Evolutionary conservation across 2,797 vertebrate genomes (phyloP), one percentile per base, ranked within the genome.

Genomic region (Tachyglossus aculeatus): DNA sequence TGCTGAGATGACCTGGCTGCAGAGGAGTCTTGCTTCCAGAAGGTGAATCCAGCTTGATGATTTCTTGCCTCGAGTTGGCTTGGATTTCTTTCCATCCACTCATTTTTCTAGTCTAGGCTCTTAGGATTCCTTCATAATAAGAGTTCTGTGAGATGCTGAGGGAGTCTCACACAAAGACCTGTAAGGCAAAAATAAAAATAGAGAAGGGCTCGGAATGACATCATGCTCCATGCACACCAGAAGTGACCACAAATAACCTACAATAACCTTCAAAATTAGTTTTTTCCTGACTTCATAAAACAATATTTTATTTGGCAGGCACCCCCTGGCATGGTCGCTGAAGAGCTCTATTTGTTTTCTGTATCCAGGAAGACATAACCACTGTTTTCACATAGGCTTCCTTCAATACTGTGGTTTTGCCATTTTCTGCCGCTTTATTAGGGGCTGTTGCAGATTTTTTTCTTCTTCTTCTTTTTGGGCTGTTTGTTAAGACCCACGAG

Each of bases 221-320:
- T 93, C 90, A 93, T 89, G 82, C 73, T 90, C 83, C 83, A 88
- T 85, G 90, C 84, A 89, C 83, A 92, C 90, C 91, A 93, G 92
- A 93, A 84, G 86, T 89, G 89, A 91, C 92, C 90, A 93, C 90
- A 93, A 93, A 93, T 92, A 93, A 93, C 93, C 91, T 91, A 92
- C 90, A 93, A 93, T 93, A 93, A 93, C 92, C 93, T 92, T 91
- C 88, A 89, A 92, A 93, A 93, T 92, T 93, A 94, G 92, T 94
- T 94, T 93, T 92, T 93, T 94, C 91, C 93, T 93, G 91, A 94
- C 90, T 93, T 91, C 92, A 92, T 93, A 92, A 92, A 93, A 92
- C 85, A 94, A 92, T 94, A 94, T 94, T 94, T 92, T 92, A 91
- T 89, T 94, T 94, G 93, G 93, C 93, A 91, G 72, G 82, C 81